Conservation (phyloP, 2,113 vertebrate genomes). For the Alethe castanea region DNA sequence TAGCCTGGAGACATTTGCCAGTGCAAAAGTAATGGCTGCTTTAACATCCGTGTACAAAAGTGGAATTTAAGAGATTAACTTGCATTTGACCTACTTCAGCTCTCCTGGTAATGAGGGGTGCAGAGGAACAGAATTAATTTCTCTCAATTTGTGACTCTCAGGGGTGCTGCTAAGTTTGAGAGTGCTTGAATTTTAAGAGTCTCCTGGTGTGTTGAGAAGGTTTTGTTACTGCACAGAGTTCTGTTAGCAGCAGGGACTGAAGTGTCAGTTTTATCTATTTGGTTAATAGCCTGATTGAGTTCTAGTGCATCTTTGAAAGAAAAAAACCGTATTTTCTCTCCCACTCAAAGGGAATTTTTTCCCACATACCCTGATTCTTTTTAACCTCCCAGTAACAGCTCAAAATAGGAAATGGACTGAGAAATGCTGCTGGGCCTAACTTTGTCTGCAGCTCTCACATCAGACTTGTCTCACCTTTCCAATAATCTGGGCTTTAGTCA, state of each 20-base stretch:
- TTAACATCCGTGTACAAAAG: slow-evolving; percentile 74
- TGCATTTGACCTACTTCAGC: slow-evolving; percentile 83
- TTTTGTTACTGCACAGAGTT: slow-evolving; percentile 61
- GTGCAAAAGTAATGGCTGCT: slow-evolving; percentile 62
- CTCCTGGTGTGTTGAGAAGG: slow-evolving; percentile 72
- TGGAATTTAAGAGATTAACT: slow-evolving; percentile 86
- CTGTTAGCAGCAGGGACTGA: slow-evolving; percentile 43
- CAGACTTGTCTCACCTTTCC: background rate
- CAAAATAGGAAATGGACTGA: background rate
- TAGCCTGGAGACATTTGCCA: slow-evolving; percentile 67
- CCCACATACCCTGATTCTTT: background rate
- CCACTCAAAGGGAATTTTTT: background rate
- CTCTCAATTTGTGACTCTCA: slow-evolving; percentile 84
- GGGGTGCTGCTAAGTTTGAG: slow-evolving; percentile 81
- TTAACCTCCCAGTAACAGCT: background rate
- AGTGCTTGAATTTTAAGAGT: slow-evolving; percentile 81
- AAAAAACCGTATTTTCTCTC: background rate
- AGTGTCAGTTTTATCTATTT: slow-evolving; percentile 64
- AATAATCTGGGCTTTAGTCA: background rate
- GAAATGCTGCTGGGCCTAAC: background rate
- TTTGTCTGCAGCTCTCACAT: background rate
- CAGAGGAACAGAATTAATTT: slow-evolving; percentile 84
- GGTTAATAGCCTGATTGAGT: slow-evolving; percentile 34
- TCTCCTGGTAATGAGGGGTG: slow-evolving; percentile 82
- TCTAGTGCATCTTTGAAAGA: slow-evolving; percentile 31